phyloP scores from a whole-genome alignment of 2,888 invertebrate genomes.

The Idaea straminata region DNA sequence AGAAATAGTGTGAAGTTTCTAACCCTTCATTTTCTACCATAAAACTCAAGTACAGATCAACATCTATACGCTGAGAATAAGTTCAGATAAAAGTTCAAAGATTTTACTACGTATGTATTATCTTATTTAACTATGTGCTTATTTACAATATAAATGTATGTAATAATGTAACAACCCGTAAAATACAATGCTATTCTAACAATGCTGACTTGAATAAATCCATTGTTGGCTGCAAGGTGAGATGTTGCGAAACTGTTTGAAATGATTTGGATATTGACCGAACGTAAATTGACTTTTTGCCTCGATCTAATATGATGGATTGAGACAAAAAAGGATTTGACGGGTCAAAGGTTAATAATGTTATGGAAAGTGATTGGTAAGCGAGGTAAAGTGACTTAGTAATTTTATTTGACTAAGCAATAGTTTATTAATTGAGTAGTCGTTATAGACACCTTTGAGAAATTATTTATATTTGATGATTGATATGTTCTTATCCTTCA shows the following conservation, averaged over 20 bases:
- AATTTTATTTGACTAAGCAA: background rate
- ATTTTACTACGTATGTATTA: background rate
- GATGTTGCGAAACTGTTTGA: constrained; percentile 42
- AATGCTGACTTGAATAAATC: constrained; percentile 40
- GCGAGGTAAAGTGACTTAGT: background rate
- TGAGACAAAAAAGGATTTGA: background rate
- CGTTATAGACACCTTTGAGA: too few relatives aligned
- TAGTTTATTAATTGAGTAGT: background rate
- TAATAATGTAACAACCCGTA: constrained; percentile 38
- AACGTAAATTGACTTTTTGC: background rate
- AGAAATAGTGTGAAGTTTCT: background rate
- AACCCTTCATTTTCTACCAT: background rate
- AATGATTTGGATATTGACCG: constrained; percentile 1
- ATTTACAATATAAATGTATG: background rate
- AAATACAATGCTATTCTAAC: constrained; percentile 39
- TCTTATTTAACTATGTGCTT: background rate
- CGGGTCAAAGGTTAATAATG: constrained; percentile 14
- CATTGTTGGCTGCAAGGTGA: constrained; percentile 58
- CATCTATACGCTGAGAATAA: background rate
- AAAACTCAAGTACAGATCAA: background rate
- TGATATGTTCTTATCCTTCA: too few relatives aligned
- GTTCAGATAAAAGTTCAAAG: background rate
- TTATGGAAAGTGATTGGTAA: constrained; percentile 11
- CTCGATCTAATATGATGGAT: background rate
- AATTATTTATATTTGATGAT: too few relatives aligned